Base-by-base conservation (phyloP, 2,888 invertebrate genomes). In the Itoplectis maculator region DNA sequence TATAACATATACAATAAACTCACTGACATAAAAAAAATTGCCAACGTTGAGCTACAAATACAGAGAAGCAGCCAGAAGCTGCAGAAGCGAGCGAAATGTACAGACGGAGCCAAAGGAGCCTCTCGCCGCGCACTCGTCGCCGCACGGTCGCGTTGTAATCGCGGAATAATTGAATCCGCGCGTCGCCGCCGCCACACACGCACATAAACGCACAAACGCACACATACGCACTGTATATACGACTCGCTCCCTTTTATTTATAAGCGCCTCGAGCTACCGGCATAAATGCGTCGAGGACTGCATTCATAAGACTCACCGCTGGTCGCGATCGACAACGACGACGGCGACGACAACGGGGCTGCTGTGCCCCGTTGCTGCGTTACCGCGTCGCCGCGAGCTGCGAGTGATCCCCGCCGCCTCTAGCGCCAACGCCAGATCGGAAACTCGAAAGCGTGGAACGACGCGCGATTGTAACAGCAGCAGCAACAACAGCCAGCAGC, bases 121-220 rank as follows among this genome's bases (percentile, higher is more conserved):
- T 78, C 81, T 79, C 37, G 63, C 69, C 13, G 9, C 73, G 15
- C 37, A 37, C 40, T 72, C 66, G 79, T 76, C 78, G 78, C 72
- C 54, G 79, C 79, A 77, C 85, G 84, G 79, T 79, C 75, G 80
- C 85, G 85, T 83, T 89, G 91, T 91, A 91, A 92, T 92, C 89
- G 91, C 87, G 87, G 90, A 91, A 92, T 92, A 92, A 92, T 92
- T 92, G 92, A 91, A 91, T 91, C 90, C 86, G 86, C 86, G 77
- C 82, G 84, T n/a, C n/a, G n/a, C n/a, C n/a, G n/a, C n/a, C n/a
- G n/a, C n/a, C n/a, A n/a, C n/a, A n/a, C n/a, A n/a, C 84, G 63
- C 83, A 70, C 69, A 29, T 5, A n/a, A n/a, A n/a, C n/a, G n/a
- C n/a, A n/a, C n/a, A n/a, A n/a, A n/a, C n/a, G n/a, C n/a, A n/a